Conservation (phyloP, 2,888 invertebrate species). For the Patella depressa region DNA sequence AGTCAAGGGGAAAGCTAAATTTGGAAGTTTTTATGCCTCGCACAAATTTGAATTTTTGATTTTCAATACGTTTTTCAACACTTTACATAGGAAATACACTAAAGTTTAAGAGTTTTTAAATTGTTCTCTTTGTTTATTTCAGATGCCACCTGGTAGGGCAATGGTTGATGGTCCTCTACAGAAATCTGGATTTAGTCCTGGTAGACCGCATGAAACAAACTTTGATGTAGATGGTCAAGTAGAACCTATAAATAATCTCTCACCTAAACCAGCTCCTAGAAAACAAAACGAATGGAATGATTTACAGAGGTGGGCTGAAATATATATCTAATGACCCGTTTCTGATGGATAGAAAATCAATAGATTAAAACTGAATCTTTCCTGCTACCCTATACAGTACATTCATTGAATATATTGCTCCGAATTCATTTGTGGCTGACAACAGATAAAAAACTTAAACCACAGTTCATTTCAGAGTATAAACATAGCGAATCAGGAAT, state of each 20-base stretch:
- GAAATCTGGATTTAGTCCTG: constrained; percentile 12
- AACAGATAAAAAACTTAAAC: too few relatives aligned
- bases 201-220: constrained; percentile 75
- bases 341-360: too few relatives aligned
- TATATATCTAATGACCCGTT: too few relatives aligned
- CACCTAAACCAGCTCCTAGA: constrained; percentile 23
- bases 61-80: too few relatives aligned
- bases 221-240: constrained; percentile 93
- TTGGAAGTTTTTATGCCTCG: background rate
- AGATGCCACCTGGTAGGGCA: background rate
- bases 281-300: constrained; percentile 13
- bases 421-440: too few relatives aligned
- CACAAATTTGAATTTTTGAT: too few relatives aligned
- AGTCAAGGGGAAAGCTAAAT: background rate
- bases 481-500: background rate
- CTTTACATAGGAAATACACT: too few relatives aligned
- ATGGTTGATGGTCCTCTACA: background rate
- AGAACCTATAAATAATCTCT: constrained; percentile 79
- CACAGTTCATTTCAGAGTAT: too few relatives aligned
- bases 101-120: too few relatives aligned
- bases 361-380: too few relatives aligned
- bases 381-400: too few relatives aligned
- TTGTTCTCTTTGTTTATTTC: background rate
- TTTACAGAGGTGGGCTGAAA: background rate
- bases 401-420: too few relatives aligned